Percentiles rank a stretch among this genome's conserved stretches.
These are phyloP conservation scores for Drosophila ficusphila DNA, from an alignment of 1,140 invertebrate species.

Conservation along the genomic window DNA sequence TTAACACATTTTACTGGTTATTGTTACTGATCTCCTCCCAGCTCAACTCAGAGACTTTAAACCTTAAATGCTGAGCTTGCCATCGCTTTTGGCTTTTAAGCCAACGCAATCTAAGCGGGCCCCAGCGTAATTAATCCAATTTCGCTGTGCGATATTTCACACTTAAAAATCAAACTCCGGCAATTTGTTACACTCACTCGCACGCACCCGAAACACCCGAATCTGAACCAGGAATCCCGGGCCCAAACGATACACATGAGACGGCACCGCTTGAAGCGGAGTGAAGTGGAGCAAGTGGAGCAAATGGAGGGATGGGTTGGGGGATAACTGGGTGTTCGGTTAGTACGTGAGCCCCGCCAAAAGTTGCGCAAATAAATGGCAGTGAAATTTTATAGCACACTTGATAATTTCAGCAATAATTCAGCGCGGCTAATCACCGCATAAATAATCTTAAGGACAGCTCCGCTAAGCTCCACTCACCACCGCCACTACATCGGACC, in stretches of 20 bases:
- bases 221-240: constrained; percentile 14
- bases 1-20: too few relatives aligned
- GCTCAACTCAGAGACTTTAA: not conserved
- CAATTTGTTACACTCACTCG: constrained; percentile 61
- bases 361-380: constrained; percentile 73
- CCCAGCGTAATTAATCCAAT: constrained; percentile 60
- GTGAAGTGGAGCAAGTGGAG: constrained; percentile 6
- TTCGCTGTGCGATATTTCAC: constrained; percentile 56
- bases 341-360: constrained; percentile 58
- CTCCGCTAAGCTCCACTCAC: constrained; percentile 27
- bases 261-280: constrained; percentile 22
- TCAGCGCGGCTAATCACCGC: constrained; percentile 77
- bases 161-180: constrained; percentile 66
- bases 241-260: constrained; percentile 69
- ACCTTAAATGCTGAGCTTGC: not conserved
- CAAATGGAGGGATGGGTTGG: not conserved
- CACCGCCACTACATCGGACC: constrained; percentile 3
- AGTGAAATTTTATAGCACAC: constrained; percentile 79
- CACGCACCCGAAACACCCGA: constrained; percentile 32
- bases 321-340: constrained; percentile 5
- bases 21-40: not conserved
- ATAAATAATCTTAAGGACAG: constrained; percentile 80
- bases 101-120: constrained; percentile 12
- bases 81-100: constrained; percentile 12
- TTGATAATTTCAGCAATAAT: constrained; percentile 82